Base-by-base conservation (phyloP, 2,888 invertebrate genomes). In the Perdita meconis region DNA sequence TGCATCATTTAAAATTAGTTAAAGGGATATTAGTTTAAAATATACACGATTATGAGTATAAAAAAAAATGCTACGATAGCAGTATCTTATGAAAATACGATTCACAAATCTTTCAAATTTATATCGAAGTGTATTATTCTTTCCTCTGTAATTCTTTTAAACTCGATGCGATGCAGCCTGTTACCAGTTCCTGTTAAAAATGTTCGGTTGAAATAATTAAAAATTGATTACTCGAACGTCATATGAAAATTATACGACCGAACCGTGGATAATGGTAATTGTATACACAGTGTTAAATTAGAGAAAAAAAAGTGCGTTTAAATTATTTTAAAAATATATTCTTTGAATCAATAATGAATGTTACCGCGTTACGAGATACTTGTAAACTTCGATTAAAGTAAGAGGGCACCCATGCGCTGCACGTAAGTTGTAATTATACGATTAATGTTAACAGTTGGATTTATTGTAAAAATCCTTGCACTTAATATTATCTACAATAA, bases 1-100 rank as follows among this genome's bases (percentile, higher is more conserved):
- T 82, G 79, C 81, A 85, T 87, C 78, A 56, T 72, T 74, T 73
- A 34, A 74, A 47, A 71, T 66, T 81, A 84, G 73, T 81, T 76
- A 10, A 64, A 64, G 50, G 50, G 50, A 75, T 57, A 63, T 68
- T 73, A 81, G 57, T 61, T 47, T 80, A 65, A 66, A 76, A 38
- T 42, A 72, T 80, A 82, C 68, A 78, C 53, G 53, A 42, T 61
- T 75, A 60, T 53, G 55, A 80, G 67, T 82, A 67, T 82, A 69
- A 82, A 68, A 72, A 69, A 82, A 68, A 72, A 77, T 71, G 72
- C 42, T 74, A 79, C 44, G 60, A 47, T 75, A 78, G 47, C 61
- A 79, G 40, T 74, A 83, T 75, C 44, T 78, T 69, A 16, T 69
- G 78, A 64, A 36, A 74, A 59, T 34, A 40, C 59, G 26, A 53